Evolutionary conservation across 2,113 vertebrate genomes (phyloP).

Genomic region (Indri indri): DNA sequence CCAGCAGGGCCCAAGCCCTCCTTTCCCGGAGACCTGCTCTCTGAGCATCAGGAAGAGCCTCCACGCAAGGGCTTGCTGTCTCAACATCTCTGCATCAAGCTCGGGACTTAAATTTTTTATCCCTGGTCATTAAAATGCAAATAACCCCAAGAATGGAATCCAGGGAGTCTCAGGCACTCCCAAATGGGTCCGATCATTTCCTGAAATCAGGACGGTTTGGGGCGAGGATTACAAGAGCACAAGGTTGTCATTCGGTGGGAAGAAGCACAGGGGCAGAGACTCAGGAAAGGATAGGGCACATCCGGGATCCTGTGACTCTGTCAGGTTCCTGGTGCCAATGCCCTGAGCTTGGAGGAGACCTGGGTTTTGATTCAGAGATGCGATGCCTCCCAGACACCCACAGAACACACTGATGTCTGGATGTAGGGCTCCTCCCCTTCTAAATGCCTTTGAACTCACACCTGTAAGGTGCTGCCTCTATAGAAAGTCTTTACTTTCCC

Average conservation of each 20-base stretch:
- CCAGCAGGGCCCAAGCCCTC: not conserved
- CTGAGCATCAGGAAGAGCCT: not conserved
- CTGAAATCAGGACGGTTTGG: not conserved
- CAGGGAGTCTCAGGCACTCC: not conserved
- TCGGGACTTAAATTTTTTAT: constrained; percentile 15
- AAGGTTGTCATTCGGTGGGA: not conserved
- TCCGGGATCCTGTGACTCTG: rapidly evolving
- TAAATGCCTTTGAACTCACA: not conserved
- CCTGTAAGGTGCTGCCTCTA: not conserved
- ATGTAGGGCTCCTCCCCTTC: not conserved
- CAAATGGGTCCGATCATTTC: constrained; percentile 3
- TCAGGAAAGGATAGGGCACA: rapidly evolving
- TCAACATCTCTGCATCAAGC: not conserved
- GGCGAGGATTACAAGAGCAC: not conserved
- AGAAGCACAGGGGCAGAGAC: not conserved
- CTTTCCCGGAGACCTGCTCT: not conserved
- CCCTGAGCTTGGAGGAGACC: not conserved
- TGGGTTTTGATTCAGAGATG: not conserved
- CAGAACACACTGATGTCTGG: not conserved
- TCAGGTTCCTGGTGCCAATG: not conserved
- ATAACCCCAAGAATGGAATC: constrained; percentile 36
- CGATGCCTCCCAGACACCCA: not conserved
- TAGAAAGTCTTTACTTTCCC: not conserved
- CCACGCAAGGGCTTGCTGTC: not conserved
- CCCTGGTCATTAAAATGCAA: constrained; percentile 50